phyloP scores from a whole-genome alignment of 2,888 invertebrate genomes.

The Venusia cambrica region DNA sequence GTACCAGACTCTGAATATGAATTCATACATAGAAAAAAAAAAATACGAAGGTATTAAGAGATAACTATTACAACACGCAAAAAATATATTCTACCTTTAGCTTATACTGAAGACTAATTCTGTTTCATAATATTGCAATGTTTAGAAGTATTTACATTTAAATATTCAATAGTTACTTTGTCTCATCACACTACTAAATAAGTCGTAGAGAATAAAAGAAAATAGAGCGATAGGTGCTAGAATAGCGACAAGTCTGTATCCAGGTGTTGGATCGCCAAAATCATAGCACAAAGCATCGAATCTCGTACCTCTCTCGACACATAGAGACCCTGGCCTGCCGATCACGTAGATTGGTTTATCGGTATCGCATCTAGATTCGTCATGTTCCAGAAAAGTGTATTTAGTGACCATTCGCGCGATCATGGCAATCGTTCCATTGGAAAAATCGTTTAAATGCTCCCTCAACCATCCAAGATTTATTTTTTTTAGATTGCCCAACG shows the following conservation, averaged over 20 bases:
- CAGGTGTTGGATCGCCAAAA: conserved; percentile 60
- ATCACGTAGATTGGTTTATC: conserved; percentile 50
- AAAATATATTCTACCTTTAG: too few species aligned
- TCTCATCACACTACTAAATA: conserved; percentile 67
- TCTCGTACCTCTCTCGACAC: conserved; percentile 52
- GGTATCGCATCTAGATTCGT: conserved; percentile 51
- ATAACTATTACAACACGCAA: too few species aligned
- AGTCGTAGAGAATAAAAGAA: conserved; percentile 64
- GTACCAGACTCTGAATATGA: too few species aligned
- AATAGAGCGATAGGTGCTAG: conserved; percentile 62
- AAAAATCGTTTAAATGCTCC: conserved; percentile 26
- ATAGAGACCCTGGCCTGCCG: conserved; percentile 55
- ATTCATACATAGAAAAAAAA: too few species aligned
- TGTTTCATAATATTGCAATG: too few species aligned
- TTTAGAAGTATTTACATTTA: too few species aligned
- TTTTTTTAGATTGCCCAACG: conserved; percentile 45
- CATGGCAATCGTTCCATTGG: conserved; percentile 52
- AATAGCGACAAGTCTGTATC: conserved; percentile 62
- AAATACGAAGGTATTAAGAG: too few species aligned
- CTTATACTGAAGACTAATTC: too few species aligned
- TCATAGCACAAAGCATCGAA: conserved; percentile 59
- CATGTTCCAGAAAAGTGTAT: conserved; percentile 53
- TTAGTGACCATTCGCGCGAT: conserved; percentile 56
- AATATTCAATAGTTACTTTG: conserved; percentile 49
- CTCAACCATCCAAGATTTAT: conserved; percentile 47